Base-by-base conservation (phyloP, 2,888 invertebrate species). In the Xestia ashworthii region DNA sequence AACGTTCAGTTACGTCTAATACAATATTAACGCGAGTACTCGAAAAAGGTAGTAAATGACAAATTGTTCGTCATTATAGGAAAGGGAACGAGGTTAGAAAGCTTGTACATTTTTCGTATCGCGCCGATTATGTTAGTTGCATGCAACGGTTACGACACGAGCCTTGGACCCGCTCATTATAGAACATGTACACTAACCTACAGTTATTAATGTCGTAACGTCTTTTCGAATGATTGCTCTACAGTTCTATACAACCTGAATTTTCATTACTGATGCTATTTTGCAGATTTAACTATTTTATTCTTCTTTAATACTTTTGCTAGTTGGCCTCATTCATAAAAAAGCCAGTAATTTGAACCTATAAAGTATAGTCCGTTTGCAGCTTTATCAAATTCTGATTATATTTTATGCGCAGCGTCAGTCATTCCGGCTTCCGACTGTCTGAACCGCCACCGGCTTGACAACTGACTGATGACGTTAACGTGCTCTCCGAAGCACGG, bases 21-120 rank as follows among this genome's bases (percentile, higher is more conserved):
- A 72, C 55, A 85, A 82, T 78, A 86, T 82, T 82, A 78, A 76
- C 64, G 79, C 67, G 68, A 71, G 53, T 75, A 75, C 64, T 83
- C 75, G 48, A 81, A 81, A 85, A 85, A 79, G 74, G 84, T 81
- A 74, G 67, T 79, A 83, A 88, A 85, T 82, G 87, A 88, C 87
- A 88, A 88, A 88, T 86, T 77, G 83, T 76, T 74, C 76, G 78
- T 83, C 79, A 91, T 92, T 92, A 91, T 83, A 88, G 87, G 90
- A 94, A 93, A 94, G 92, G 88, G 92, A 92, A 91, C 94, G 93
- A 94, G 93, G 94, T 94, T 95, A 95, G 93, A 94, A 93, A 95
- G 93, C 90, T 92, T 87, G 89, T 90, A 83, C 87, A 89, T 92
- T 93, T 93, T 93, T 92, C 88, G 88, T 90, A 90, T 90, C 86